Base-by-base conservation (phyloP, 2,888 invertebrate genomes). In the Drosophila silvestris region DNA sequence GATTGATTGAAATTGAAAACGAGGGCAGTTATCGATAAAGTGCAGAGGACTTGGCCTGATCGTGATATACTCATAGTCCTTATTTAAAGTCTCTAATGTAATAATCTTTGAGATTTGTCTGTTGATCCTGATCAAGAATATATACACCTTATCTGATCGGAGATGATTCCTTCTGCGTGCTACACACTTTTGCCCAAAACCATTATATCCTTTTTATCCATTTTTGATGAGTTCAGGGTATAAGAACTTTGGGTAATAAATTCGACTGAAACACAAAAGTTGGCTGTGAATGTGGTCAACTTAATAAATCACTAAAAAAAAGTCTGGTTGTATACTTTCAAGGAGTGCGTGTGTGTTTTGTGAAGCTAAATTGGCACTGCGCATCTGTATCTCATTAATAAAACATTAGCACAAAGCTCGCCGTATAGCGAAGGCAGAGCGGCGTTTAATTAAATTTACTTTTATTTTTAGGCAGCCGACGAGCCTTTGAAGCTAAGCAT, bases 401-500 rank as follows among this genome's bases (percentile, higher is more conserved):
- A 81, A 67, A 71, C 81, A 78, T 76, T 70, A 32, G 35, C 60
- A 28, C 26, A 22, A 37, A 22, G 35, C 37, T 47, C 32, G 33
- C 5, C 28, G 22, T n/a, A 51, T 12, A 26, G 10, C 50, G 65
- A 6, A 47, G 10, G 12, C 32, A 30, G 35, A 16, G 32, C 35
- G 12, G 44, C 63, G 66, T 76, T 71, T 76, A 71, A 78, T 81
- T 62, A 71, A 76, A 81, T 67, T 58, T 64, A 59, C 28, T 52
- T 70, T 64, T 76, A 67, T 68, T 70, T 70, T 71, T 56, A 37
- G 64, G 22, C 39, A 39, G 9, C 50, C 57, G 30, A 51, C 22
- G 54, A 61, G 47, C 16, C 53, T 44, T 26, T 32, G 57, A 53
- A 41, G 69, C 53, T 56, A 50, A 54, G 60, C 52, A 58, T 52